Evolutionary conservation across 2,888 invertebrate species (phyloP), one percentile per base, ranked within the genome.

Genomic region (Zaprionus bogoriensis): DNA sequence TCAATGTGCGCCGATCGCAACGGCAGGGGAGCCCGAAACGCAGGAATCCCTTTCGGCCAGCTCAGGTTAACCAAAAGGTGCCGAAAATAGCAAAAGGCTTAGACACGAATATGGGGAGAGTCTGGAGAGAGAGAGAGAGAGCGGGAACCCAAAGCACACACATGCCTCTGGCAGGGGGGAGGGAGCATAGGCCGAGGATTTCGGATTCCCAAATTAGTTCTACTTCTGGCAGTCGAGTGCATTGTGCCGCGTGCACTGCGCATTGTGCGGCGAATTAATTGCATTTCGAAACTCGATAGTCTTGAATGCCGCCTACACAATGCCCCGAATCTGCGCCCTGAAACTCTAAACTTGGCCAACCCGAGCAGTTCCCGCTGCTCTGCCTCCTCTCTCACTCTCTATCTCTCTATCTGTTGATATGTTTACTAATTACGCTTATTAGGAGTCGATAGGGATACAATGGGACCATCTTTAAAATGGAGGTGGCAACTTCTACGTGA

Each of bases 51-150:
- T 63, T 73, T 59, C 62, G 61, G 50, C 28, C 83, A 48, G 50
- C 87, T 83, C 83, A 68, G 67, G 75, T 83, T 87, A 67, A 83
- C 83, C 84, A 83, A 87, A 86, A 83, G 87, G 86, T 83, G 83
- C 83, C 87, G 83, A 80, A 73, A 82, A 66, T 74, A 79, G 73
- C 58, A 70, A 84, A 86, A 86, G 86, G 86, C 72, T 85, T 86
- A 25, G 39, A 9, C 84, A 76, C 87, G 77, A 68, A 84, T 82
- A 4, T 14, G 32, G 27, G 23, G 47, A 41, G n/a, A n/a, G n/a
- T n/a, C n/a, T n/a, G n/a, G n/a, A n/a, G n/a, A n/a, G n/a, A n/a
- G n/a, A n/a, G n/a, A n/a, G n/a, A n/a, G n/a, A 30, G 53, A 46
- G 60, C 63, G 66, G 54, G 61, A 47, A 3, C 41, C 52, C 32